Conservation (phyloP, 2,113 vertebrate species). For the Thunnus thynnus region DNA sequence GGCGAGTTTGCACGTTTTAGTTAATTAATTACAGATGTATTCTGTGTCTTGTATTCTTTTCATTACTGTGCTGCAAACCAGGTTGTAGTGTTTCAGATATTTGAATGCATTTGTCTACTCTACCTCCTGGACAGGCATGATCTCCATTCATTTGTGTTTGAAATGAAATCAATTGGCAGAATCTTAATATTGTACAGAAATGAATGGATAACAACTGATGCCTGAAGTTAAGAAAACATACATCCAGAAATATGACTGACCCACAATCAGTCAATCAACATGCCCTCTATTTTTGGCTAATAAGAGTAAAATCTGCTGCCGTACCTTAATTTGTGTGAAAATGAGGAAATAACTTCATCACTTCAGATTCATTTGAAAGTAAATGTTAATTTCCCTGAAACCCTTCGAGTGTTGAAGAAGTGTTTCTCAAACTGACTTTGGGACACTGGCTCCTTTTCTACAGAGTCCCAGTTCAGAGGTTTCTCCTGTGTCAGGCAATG, state of each 20-base stretch:
- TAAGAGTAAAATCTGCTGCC: no score
- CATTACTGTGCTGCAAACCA: not conserved
- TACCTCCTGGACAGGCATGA: not conserved
- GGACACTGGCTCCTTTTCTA: not conserved
- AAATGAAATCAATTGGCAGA: not conserved
- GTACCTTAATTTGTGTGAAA: not conserved
- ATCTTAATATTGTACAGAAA: not conserved
- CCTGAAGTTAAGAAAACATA: no score
- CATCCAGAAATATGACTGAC: no score
- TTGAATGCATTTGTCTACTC: not conserved
- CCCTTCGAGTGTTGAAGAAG: not conserved
- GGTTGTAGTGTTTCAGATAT: no score
- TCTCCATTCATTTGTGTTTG: not conserved
- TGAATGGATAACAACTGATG: not conserved
- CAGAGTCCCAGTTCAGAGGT: not conserved
- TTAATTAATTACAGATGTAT: no score
- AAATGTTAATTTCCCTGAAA: not conserved
- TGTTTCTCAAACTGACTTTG: constrained; percentile 1
- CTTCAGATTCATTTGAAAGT: constrained; percentile 4
- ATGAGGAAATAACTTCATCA: not conserved
- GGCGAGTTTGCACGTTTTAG: not conserved
- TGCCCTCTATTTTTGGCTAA: no score
- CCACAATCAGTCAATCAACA: not conserved
- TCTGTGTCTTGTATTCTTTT: not conserved
- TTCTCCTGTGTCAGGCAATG: constrained; percentile 47